A percentile compares a stretch with the other conserved stretches of the same genome.
phyloP scores from a whole-genome alignment of 2,888 invertebrate species.

The Phengaris arion region DNA sequence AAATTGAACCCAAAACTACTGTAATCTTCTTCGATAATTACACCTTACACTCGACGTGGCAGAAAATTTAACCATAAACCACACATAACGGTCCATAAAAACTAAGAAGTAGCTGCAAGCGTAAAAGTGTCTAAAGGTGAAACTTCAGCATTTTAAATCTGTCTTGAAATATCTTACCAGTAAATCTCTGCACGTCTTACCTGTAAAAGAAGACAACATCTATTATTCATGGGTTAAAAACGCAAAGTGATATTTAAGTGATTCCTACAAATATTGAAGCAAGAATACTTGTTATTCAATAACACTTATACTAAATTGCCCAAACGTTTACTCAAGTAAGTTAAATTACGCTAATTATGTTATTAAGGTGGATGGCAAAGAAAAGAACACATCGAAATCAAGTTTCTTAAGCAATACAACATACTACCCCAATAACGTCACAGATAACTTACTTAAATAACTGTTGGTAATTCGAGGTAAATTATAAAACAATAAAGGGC shows the following conservation, averaged over 20 bases:
- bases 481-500: neutral
- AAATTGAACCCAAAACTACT: neutral
- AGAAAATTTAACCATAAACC: neutral
- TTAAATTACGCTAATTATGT: neutral
- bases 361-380: neutral
- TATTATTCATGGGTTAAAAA: conserved; percentile 31
- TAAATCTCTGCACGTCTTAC: conserved; percentile 45
- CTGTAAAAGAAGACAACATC: conserved; percentile 48
- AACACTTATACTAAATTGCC: neutral
- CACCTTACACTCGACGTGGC: neutral
- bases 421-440: neutral
- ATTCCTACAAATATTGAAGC: neutral
- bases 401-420: neutral
- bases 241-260: conserved; percentile 17
- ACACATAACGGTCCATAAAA: neutral
- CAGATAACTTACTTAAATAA: neutral
- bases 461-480: neutral
- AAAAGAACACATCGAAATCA: neutral
- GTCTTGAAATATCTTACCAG: conserved; percentile 25
- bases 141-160: conserved; percentile 24
- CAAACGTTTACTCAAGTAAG: neutral
- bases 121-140: conserved; percentile 7
- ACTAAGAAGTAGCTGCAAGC: neutral
- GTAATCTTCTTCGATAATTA: conserved; percentile 6
- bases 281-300: neutral